Evolutionary conservation across 2,113 vertebrate genomes (phyloP), one percentile per base, ranked within the genome.

Genomic region (Oreotrochilus melanogaster): DNA sequence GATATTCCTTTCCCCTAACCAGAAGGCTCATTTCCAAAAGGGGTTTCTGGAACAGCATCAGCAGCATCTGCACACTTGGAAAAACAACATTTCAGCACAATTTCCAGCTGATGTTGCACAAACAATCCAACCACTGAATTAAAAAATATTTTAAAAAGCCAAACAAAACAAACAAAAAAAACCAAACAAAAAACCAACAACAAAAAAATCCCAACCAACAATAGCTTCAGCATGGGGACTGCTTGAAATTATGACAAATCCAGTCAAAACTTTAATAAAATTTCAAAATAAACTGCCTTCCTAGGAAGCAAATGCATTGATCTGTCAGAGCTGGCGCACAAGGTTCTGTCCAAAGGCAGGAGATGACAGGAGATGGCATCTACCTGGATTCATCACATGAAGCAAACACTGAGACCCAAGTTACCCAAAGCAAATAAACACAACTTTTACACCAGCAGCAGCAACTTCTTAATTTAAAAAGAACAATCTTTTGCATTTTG

Each of bases 1-100:
- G 28, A 10, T 1, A 27, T 0, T 65, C 58, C 64, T 33, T 50
- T 37, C 48, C 0, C 2, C 10, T 5, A 3, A 7, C 31, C n/a
- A 24, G 18, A 50, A 28, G 50, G 28, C 25, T 62, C 22, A 0
- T 23, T 24, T 39, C 58, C 66, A 30, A 50, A 50, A 45, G n/a
- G 58, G 33, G 7, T 2, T 37, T 76, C 72, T 67, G 43, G 28
- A 93, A 48, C 60, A 78, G 69, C 23, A 64, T 42, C 50, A 45
- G 54, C 48, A 69, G 43, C 10, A 0, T 13, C 79, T 66, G 72
- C 79, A 42, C 9, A 0, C 72, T 23, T 27, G 56, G 69, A 51
- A 66, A 92, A 78, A 42, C 35, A 76, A 11, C n/a, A 65, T 12
- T 54, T 66, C 78, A 42, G 17, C 10, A 25, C 9, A 6, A 48